Evolutionary conservation across 2,113 vertebrate species (phyloP).

Genomic region (Hyperopisus bebe): DNA sequence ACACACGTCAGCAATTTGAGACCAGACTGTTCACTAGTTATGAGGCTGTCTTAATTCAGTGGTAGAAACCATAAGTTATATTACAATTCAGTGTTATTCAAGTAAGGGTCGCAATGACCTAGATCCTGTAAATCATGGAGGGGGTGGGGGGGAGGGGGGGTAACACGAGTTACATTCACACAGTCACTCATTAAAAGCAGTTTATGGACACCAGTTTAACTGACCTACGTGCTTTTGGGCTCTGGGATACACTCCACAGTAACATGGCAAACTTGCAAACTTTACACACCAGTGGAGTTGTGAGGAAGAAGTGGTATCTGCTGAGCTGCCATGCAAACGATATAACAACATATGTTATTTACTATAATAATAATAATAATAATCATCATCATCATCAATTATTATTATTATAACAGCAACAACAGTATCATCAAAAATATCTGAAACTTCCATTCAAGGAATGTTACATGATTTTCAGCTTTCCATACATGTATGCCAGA

Average conservation of each 20-base stretch:
- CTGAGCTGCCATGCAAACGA: not conserved
- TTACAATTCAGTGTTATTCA: not conserved
- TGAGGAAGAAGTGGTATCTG: not conserved
- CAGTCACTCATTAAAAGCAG: not conserved
- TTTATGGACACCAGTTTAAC: not conserved
- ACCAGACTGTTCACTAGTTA: not conserved
- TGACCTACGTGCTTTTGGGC: not conserved
- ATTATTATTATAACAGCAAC: not conserved
- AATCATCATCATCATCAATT: not conserved
- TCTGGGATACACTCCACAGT: not conserved
- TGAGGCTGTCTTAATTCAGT: not conserved
- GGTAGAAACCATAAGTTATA: not conserved
- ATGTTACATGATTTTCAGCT: not conserved
- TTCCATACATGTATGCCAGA: not conserved
- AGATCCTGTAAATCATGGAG: not conserved
- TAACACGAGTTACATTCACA: not conserved
- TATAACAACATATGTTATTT: not conserved
- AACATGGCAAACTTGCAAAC: not conserved
- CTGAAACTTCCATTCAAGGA: not conserved
- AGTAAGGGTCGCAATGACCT: not conserved
- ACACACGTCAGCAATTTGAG: not conserved
- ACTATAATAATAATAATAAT: not conserved
- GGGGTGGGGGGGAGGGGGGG: not conserved
- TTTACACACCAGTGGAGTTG: not conserved
- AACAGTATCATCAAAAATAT: not conserved